Percentiles rank a stretch among this genome's conserved stretches.
Conservation (phyloP, 2,113 vertebrate genomes). For the chimpanzee (Pan troglodytes) region NHGRI_mPanTro3-v2.1_pri NC_072418.2:15788001-15788500, state of each 20-base stretch:
- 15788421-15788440: constrained; percentile 47
- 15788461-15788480: not conserved
- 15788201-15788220: constrained; percentile 76
- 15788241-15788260: constrained; percentile 70
- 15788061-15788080: constrained; percentile 87
- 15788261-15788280: constrained; percentile 66
- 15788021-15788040: constrained; percentile 56
- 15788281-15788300: constrained; percentile 69
- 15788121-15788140: constrained; percentile 77
- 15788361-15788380: constrained; percentile 54
- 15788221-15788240: constrained; percentile 59
- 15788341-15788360: constrained; percentile 56
- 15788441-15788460: constrained; percentile 40
- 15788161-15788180: constrained; percentile 86
- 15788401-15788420: constrained; percentile 50
- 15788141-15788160: constrained; percentile 73
- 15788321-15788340: constrained; percentile 61
- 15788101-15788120: constrained; percentile 76
- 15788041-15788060: constrained; percentile 96
- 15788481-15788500: constrained; percentile 15
- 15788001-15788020: not conserved
- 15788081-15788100: constrained; percentile 76
- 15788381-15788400: not conserved
- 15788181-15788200: constrained; percentile 85
- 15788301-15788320: constrained; percentile 71